Conservation (phyloP, 30 jellyfish, hydroid and myxozoan species). For the Phacellophora camtschatica region DNA sequence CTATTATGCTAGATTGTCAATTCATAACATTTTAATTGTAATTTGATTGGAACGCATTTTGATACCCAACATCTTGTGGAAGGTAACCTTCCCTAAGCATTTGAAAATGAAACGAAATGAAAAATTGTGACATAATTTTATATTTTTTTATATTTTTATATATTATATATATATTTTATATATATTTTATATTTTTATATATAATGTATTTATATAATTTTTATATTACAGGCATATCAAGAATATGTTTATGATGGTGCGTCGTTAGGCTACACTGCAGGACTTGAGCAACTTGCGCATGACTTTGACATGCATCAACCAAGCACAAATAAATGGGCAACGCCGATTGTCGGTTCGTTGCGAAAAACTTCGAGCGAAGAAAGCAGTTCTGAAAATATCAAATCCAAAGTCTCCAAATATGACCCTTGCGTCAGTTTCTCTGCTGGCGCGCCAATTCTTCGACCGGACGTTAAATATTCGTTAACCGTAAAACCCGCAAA, state of each 20-base stretch:
- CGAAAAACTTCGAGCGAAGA: slow-evolving; percentile 58
- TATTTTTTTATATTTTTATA: no score
- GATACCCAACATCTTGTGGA: no score
- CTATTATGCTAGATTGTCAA: no score
- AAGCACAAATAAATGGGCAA: slow-evolving; percentile 96
- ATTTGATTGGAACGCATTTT: no score
- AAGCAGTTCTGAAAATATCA: neutral
- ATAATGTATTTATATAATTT: no score
- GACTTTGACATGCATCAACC: slow-evolving; percentile 93
- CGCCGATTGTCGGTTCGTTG: slow-evolving; percentile 64
- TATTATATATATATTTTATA: no score
- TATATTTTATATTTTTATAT: no score
- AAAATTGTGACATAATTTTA: no score
- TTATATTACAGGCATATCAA: slow-evolving; percentile 67
- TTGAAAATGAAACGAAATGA: no score
- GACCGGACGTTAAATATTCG: slow-evolving; percentile 57
- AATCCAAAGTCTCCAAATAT: slow-evolving; percentile 41
- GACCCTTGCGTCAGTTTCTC: slow-evolving; percentile 96
- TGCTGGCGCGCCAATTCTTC: slow-evolving; percentile 85
- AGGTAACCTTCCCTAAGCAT: no score
- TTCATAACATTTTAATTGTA: no score
- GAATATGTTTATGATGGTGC: slow-evolving; percentile 86
- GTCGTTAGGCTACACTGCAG: slow-evolving; percentile 64
- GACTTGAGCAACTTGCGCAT: slow-evolving; percentile 56
- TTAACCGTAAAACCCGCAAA: slow-evolving; percentile 30